A percentile compares a stretch with the other conserved stretches of the same genome.
phyloP scores from a whole-genome alignment of 2,113 vertebrate species.

The Chloebia gouldiae region DNA sequence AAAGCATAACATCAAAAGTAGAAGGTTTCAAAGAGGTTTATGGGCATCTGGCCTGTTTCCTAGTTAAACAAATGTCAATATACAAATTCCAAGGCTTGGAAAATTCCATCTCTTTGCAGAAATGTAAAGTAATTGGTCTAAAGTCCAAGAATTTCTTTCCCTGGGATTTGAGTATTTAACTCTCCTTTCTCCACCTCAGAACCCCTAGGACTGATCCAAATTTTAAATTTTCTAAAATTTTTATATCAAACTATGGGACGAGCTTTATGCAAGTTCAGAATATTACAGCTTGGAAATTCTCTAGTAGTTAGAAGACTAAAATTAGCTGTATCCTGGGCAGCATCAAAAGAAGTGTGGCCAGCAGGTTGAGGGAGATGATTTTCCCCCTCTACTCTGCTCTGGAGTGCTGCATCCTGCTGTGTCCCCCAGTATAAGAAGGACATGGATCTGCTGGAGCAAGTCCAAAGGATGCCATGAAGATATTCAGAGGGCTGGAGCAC shows the following conservation, averaged over 20 bases:
- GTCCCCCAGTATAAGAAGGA: background rate
- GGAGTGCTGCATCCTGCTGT: background rate
- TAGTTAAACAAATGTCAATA: background rate
- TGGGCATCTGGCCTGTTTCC: background rate
- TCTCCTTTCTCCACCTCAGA: background rate
- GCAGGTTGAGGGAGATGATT: background rate
- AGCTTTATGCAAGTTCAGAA: background rate
- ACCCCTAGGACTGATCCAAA: background rate
- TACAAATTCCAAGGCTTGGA: background rate
- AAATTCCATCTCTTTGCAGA: background rate
- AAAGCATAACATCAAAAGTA: background rate
- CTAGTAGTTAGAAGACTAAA: background rate
- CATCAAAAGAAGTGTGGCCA: background rate
- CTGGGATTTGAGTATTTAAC: background rate
- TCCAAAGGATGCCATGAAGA: background rate
- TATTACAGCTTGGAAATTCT: background rate
- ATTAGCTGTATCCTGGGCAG: background rate
- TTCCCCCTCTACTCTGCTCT: background rate
- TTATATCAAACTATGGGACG: background rate
- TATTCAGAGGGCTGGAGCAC: background rate
- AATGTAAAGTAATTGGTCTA: rapidly evolving
- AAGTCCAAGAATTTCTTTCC: background rate
- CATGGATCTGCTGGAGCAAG: rapidly evolving
- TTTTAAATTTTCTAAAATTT: background rate
- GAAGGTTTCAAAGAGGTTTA: background rate